Conservation (phyloP, 2,797 vertebrate species). For the Echeneis naucrates region DNA sequence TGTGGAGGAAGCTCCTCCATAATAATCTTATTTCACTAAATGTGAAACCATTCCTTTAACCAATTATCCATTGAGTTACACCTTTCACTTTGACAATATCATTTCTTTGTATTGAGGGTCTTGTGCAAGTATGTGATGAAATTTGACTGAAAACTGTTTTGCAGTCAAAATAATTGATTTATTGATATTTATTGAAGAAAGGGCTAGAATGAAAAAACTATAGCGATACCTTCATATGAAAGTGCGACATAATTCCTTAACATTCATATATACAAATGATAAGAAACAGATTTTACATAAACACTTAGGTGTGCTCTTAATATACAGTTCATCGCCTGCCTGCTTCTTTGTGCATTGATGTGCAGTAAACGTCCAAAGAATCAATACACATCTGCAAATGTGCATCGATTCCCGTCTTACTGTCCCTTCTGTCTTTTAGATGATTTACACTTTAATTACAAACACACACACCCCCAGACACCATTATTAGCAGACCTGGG, state of each 20-base stretch:
- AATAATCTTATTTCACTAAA: not conserved
- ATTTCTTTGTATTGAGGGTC: not conserved
- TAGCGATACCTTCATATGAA: conserved; percentile 3
- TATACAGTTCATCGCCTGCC: not conserved
- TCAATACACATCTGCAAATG: conserved; percentile 14
- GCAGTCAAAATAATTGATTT: too few relatives aligned
- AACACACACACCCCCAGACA: conserved; percentile 18
- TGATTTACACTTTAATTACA: conserved; percentile 68
- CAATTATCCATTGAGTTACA: not conserved
- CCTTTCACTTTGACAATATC: not conserved
- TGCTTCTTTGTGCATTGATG: conserved; percentile 19
- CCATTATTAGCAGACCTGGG: conserved; percentile 10
- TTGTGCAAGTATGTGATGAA: too few relatives aligned
- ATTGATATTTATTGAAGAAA: too few relatives aligned
- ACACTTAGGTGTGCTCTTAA: not conserved
- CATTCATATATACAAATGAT: not conserved
- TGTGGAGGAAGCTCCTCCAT: too few relatives aligned
- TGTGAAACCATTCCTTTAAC: not conserved
- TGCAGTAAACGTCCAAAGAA: conserved; percentile 10
- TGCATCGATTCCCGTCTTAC: conserved; percentile 43
- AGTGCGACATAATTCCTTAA: conserved; percentile 2
- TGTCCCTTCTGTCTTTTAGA: conserved; percentile 12
- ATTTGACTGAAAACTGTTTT: too few relatives aligned
- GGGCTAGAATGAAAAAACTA: not conserved
- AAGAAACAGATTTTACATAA: not conserved